Conservation (phyloP, 1,140 invertebrate genomes). For the Panagrolaimus sp. region DNA sequence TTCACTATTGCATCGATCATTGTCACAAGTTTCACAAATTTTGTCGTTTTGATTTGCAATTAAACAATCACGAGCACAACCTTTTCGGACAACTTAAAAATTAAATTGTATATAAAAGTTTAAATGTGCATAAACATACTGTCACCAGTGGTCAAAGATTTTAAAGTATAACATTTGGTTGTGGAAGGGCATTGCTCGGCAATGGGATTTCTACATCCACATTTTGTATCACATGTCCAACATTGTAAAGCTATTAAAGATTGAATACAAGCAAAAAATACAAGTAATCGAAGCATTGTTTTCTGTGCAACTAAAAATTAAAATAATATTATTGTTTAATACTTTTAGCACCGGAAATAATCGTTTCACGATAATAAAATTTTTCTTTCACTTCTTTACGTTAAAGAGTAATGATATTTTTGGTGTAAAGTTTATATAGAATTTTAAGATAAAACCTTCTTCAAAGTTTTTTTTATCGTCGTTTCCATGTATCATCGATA, state of each 20-base stretch:
- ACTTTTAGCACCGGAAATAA: no score
- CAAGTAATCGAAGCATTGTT: not conserved
- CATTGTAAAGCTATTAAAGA: not conserved
- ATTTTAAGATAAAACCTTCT: no score
- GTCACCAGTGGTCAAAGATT: not conserved
- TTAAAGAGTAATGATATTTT: no score
- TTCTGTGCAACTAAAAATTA: no score
- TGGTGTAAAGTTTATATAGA: no score
- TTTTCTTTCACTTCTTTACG: no score
- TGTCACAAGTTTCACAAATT: not conserved
- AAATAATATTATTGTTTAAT: no score
- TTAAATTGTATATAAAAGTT: not conserved
- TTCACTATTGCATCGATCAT: conserved; percentile 6
- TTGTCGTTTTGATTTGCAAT: not conserved
- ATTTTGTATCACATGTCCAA: conserved; percentile 1
- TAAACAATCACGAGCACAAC: not conserved
- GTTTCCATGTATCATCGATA: no score
- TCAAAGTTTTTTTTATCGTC: no score
- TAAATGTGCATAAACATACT: not conserved
- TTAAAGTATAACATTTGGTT: conserved; percentile 6
- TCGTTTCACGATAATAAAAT: no score
- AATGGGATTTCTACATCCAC: not conserved
- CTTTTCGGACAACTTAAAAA: not conserved
- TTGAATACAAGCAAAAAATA: not conserved
- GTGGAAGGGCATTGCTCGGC: not conserved